phyloP scores from a whole-genome alignment of 2,888 invertebrate genomes.

The Nymphalis polychloros region DNA sequence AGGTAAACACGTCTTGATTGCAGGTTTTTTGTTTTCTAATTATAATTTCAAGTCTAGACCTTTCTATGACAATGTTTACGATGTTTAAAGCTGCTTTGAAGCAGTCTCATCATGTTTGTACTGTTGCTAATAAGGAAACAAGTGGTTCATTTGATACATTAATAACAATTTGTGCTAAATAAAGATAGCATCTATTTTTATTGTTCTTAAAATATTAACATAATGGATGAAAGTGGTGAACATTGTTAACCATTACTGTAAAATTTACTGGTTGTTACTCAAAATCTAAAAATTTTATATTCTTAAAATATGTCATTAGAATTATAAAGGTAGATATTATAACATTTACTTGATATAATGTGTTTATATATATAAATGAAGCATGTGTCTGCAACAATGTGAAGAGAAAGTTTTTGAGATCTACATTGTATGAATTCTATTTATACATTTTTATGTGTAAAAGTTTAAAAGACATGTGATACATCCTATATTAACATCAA shows the following conservation, averaged over 20 bases:
- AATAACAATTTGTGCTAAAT: slow-evolving; percentile 9
- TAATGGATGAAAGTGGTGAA: background rate
- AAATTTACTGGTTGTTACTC: background rate
- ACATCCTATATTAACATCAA: too few species aligned
- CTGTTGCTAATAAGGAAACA: slow-evolving; percentile 32
- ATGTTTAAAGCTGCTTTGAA: slow-evolving; percentile 46
- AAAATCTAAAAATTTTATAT: background rate
- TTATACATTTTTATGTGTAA: slow-evolving; percentile 13
- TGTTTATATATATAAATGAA: slow-evolving; percentile 28
- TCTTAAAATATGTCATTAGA: background rate
- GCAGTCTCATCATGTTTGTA: slow-evolving; percentile 48
- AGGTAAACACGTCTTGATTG: slow-evolving; percentile 53
- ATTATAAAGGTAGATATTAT: background rate
- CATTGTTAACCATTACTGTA: too few species aligned
- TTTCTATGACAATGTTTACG: slow-evolving; percentile 24
- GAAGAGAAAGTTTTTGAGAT: slow-evolving; percentile 50
- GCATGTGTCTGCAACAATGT: slow-evolving; percentile 23
- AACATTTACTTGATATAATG: background rate
- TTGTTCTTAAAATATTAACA: background rate
- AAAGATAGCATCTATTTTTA: slow-evolving; percentile 7
- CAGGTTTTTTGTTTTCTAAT: background rate
- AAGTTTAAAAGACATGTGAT: background rate
- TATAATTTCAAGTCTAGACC: background rate
- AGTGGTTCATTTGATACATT: slow-evolving; percentile 25
- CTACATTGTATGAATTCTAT: slow-evolving; percentile 38